phyloP scores from a whole-genome alignment of 1,140 invertebrate species.

The Listronotus bonariensis region DNA sequence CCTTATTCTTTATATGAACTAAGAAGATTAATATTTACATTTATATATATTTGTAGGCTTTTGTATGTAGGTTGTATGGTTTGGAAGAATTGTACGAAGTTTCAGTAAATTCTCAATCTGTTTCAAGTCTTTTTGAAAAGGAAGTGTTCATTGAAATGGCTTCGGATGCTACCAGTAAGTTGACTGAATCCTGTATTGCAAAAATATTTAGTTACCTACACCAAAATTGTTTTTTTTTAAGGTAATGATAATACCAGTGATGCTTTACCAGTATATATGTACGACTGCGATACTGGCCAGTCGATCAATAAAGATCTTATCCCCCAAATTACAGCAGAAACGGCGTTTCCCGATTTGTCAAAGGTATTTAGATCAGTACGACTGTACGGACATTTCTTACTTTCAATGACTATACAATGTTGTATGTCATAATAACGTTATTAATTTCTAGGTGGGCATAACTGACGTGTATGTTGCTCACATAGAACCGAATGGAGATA shows the following conservation, averaged over 20 bases:
- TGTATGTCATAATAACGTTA: too few relatives aligned
- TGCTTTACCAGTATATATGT: conserved; percentile 48
- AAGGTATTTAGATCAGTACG: too few relatives aligned
- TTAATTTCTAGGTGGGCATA: conserved; percentile 44
- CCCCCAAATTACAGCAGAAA: conserved; percentile 42
- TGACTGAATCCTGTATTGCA: too few relatives aligned
- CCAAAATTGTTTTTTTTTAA: background rate
- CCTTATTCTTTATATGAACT: too few relatives aligned
- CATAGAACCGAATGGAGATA: conserved; percentile 54
- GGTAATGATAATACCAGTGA: background rate
- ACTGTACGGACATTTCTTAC: too few relatives aligned
- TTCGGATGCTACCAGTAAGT: conserved; percentile 35
- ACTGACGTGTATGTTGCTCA: conserved; percentile 57
- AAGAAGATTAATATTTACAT: too few relatives aligned
- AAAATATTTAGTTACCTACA: too few relatives aligned
- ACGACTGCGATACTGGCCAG: conserved; percentile 43
- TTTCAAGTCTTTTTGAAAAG: conserved; percentile 35
- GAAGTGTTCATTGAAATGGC: conserved; percentile 40
- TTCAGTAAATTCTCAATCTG: conserved; percentile 40
- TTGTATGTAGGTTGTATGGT: conserved; percentile 63
- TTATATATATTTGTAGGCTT: conserved; percentile 55
- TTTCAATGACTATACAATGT: too few relatives aligned
- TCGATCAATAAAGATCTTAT: conserved; percentile 49
- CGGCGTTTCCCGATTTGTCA: conserved; percentile 33
- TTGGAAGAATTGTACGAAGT: conserved; percentile 62